These are phyloP conservation scores for Coelopa pilipes DNA, from an alignment of 2,888 invertebrate species.

Conservation along the genomic window DNA sequence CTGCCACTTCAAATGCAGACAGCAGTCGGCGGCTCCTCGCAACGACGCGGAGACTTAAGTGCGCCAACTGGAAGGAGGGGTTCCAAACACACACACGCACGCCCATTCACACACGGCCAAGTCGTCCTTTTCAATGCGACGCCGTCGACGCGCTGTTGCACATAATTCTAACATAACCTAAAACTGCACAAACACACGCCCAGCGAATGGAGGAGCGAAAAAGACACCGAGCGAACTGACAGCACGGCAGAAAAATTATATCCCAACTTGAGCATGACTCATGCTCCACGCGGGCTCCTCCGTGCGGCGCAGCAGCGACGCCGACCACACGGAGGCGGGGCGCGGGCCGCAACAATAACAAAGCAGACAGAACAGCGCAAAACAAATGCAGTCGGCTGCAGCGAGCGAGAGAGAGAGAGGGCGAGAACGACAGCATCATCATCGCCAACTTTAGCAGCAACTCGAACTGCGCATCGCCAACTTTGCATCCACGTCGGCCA, in stretches of 20 bases:
- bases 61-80: slow-evolving; percentile 1
- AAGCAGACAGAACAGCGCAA: not conserved
- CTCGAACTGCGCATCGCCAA: too few species aligned
- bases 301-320: slow-evolving; percentile 1
- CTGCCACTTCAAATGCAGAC: not conserved
- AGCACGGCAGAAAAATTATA: slow-evolving; percentile 32
- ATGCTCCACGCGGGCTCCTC: not conserved
- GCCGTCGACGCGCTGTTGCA: not conserved
- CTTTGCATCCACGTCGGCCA: not conserved
- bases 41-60: not conserved
- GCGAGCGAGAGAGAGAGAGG: not conserved
- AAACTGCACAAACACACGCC: not conserved
- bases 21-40: not conserved
- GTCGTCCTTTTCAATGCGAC: too few species aligned
- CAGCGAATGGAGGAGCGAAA: not conserved
- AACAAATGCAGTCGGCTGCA: slow-evolving; percentile 15
- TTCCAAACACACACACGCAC: slow-evolving; percentile 29
- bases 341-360: slow-evolving; percentile 24
- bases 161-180: slow-evolving; percentile 9
- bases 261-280: slow-evolving; percentile 33
- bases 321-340: slow-evolving; percentile 32
- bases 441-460: slow-evolving; percentile 16
- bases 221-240: slow-evolving; percentile 27
- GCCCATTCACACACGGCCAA: not conserved
- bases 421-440: not conserved